Evolutionary conservation across 1,140 invertebrate species (phyloP).

Genomic region (Drosophila kepulauana): DNA sequence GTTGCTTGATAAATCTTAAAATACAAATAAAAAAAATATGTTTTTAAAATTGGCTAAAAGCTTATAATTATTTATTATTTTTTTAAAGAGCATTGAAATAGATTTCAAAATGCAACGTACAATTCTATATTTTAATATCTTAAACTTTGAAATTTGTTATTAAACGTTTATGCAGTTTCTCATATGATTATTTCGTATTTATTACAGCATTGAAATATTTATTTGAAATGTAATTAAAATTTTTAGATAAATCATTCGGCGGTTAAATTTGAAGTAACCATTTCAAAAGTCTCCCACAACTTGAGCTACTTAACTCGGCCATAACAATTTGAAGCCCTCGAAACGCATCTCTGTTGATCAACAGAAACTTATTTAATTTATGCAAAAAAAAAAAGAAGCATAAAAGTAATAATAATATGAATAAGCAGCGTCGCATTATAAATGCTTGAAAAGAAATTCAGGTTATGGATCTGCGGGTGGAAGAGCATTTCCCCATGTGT

Average conservation of each 20-base stretch:
- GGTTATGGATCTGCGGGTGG: conserved; percentile 64
- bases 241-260: background rate
- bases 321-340: background rate
- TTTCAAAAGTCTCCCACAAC: background rate
- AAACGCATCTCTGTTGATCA: conserved; percentile 35
- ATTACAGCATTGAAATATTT: background rate
- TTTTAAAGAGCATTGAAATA: too few species aligned
- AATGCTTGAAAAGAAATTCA: conserved; percentile 72
- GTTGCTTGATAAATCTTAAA: too few species aligned
- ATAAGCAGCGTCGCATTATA: conserved; percentile 59
- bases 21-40: too few species aligned
- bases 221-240: background rate
- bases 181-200: background rate
- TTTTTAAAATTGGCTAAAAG: too few species aligned
- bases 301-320: conserved; percentile 6
- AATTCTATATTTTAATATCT: too few species aligned
- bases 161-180: too few species aligned
- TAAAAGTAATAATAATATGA: conserved; percentile 56
- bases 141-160: too few species aligned
- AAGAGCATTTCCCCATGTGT: conserved; percentile 66
- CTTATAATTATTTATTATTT: too few species aligned
- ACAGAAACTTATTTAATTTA: conserved; percentile 67
- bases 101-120: too few species aligned
- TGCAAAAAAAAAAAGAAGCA: conserved; percentile 63
- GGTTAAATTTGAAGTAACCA: background rate